Evolutionary conservation across 2,888 invertebrate species (phyloP), one percentile per base, ranked within the genome.

Genomic region (Tachina lurida): DNA sequence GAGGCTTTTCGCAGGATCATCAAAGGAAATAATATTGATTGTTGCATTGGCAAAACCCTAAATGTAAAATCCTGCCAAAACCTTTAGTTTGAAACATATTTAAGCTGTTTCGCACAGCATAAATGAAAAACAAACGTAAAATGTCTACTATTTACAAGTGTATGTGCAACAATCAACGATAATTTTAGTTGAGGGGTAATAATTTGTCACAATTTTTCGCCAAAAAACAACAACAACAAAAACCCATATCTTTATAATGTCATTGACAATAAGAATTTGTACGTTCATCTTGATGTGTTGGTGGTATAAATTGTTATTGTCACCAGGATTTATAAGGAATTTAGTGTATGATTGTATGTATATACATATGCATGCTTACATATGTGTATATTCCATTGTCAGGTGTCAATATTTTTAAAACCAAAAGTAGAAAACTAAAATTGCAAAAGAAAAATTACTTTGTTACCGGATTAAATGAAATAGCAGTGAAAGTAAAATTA

Each of bases 381-480:
- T 56, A 71, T 31, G 45, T 60, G 17, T 15, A 31, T 17, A 63
- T 47, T 45, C 39, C 45, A 79, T 79, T 79, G 79, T 79, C 58
- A 56, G 71, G 71, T 79, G 79, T 71, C 71, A 56, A 56, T 65
- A 39, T 63, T 63, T 65, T 56, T 79, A 60, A 71, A 79, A 79
- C 62, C 62, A 45, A 70, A 31, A 58, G 17, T 19, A 63, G 4
- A 8, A 47, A 77, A 67, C 58, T 54, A 80, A 74, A 49, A 68
- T 60, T 60, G 68, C 58, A 17, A 43, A 62, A 74, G 58, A 58
- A 79, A 84, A 84, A 75, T 75, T 79, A 70, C 73, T 81, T 85
- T 85, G 85, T 82, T 74, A 22, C 47, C 62, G 78, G 81, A 78
- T 85, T 85, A 84, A 73, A 45, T 81, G 68, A 84, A 84, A 84